Conservation (phyloP, 1,140 invertebrate species). For the Trichonephila clavata region DNA sequence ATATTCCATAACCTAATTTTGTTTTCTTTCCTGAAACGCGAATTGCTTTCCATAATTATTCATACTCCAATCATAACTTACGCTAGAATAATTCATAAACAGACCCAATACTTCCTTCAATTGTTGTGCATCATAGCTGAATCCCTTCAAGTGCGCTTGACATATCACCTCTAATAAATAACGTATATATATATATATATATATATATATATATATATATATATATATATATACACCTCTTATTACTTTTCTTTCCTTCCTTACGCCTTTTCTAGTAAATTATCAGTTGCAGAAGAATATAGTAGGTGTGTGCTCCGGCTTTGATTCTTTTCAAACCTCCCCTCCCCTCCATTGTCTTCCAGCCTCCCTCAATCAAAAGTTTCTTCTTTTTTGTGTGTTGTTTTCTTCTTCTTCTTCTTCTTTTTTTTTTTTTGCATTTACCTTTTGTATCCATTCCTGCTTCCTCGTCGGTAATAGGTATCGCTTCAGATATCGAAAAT, state of each 20-base stretch:
- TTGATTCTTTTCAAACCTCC: slow-evolving; percentile 37
- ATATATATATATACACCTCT: neutral
- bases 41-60: too few relatives aligned
- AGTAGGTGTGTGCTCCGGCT: slow-evolving; percentile 41
- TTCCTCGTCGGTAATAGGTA: slow-evolving; percentile 24
- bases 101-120: too few relatives aligned
- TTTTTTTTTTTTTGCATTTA: neutral
- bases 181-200: too few relatives aligned
- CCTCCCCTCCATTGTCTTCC: slow-evolving; percentile 38
- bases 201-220: too few relatives aligned
- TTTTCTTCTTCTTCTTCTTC: neutral
- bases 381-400: neutral
- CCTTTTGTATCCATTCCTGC: neutral
- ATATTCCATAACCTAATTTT: too few relatives aligned
- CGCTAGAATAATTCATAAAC: too few relatives aligned
- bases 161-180: too few relatives aligned
- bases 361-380: neutral
- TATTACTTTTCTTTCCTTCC: neutral
- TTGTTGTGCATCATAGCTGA: too few relatives aligned
- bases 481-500: slow-evolving; percentile 56
- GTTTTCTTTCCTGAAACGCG: too few relatives aligned
- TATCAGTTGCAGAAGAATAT: slow-evolving; percentile 25
- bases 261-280: slow-evolving; percentile 20
- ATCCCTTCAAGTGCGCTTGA: too few relatives aligned
- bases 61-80: too few relatives aligned